Percentiles rank a stretch among this genome's conserved stretches.
Evolutionary conservation across 2,113 vertebrate species (phyloP).

Genomic region (Salvator merianae): DNA sequence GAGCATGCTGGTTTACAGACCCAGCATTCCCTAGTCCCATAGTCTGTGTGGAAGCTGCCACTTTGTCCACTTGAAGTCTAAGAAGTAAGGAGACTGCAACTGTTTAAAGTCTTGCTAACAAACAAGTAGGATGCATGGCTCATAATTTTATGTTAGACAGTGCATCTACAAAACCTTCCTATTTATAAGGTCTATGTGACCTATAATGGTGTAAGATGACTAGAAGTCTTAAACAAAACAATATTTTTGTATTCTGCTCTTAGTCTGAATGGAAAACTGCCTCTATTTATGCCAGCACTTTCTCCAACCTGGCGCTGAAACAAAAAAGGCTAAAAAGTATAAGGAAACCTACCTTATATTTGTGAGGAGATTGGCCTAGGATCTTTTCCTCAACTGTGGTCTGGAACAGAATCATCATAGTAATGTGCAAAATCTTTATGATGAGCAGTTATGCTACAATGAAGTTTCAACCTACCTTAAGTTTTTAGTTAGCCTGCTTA

Average conservation of each 20-base stretch:
- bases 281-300: neutral
- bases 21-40: no score
- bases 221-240: neutral
- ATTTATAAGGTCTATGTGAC: neutral
- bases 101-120: no score
- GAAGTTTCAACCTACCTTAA: neutral
- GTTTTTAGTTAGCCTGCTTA: neutral
- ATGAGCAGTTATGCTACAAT: slow-evolving; percentile 9
- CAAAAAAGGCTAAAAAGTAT: neutral
- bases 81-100: no score
- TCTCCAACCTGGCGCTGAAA: neutral
- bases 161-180: neutral
- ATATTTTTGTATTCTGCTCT: neutral
- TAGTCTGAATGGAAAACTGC: neutral
- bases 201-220: neutral
- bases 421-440: slow-evolving; percentile 1
- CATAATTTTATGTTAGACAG: no score
- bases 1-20: no score
- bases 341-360: neutral
- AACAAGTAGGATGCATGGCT: no score
- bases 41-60: no score
- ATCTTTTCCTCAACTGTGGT: neutral
- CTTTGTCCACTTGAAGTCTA: no score
- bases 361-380: neutral
- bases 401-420: slow-evolving; percentile 19